These are phyloP conservation scores for Sminthurides bifidus DNA, from an alignment of 1,140 invertebrate species.

Conservation along the genomic window DNA sequence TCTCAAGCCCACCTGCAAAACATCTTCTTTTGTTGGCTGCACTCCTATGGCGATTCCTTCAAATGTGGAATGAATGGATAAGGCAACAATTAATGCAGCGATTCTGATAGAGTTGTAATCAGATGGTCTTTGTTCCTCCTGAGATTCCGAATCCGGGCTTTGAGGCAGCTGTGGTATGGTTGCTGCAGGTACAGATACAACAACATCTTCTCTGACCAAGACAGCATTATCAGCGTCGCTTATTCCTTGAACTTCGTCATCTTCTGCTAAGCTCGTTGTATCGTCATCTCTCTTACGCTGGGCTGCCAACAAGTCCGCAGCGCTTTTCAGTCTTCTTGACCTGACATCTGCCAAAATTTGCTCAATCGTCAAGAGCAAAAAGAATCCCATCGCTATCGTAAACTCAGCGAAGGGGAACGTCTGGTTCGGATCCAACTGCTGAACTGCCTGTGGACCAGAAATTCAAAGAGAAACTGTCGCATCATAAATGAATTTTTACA, in stretches of 20 bases:
- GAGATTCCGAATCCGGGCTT: background rate
- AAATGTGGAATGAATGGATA: conserved; percentile 46
- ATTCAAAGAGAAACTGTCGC: background rate
- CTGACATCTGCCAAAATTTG: conserved; percentile 42
- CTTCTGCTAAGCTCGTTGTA: too few species aligned
- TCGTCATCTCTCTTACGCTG: too few species aligned
- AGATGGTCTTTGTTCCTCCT: background rate
- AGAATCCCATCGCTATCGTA: conserved; percentile 45
- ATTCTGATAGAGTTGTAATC: conserved; percentile 16
- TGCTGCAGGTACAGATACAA: too few species aligned
- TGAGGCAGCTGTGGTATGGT: background rate
- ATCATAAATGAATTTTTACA: background rate
- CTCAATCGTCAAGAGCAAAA: conserved; percentile 47
- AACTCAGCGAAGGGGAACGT: conserved; percentile 47
- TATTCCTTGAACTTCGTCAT: too few species aligned
- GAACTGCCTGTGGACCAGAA: conserved; percentile 18
- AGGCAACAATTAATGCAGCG: conserved; percentile 35
- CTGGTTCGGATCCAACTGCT: conserved; percentile 31
- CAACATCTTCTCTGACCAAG: background rate
- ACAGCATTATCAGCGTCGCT: background rate
- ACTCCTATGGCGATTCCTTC: conserved; percentile 50
- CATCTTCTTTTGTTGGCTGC: conserved; percentile 36
- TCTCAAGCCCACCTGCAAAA: conserved; percentile 36
- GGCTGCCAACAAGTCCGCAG: too few species aligned
- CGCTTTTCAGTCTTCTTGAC: conserved; percentile 30